Percentiles rank a stretch among this genome's conserved stretches.
These are phyloP conservation scores for Eptesicus fuscus DNA, from an alignment of 2,113 vertebrate species.

Conservation along the genomic window DNA sequence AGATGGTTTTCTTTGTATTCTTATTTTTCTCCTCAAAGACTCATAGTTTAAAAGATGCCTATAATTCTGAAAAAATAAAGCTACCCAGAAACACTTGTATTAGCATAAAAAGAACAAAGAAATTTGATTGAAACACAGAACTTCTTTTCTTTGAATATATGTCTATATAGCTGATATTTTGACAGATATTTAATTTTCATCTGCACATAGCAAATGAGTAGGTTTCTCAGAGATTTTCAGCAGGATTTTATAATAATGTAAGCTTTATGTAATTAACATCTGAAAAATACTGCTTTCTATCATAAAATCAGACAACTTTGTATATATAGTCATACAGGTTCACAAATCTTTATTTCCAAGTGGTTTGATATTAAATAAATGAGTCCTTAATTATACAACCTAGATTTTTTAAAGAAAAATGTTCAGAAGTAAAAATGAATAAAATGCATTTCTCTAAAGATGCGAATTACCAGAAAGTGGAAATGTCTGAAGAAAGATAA, in stretches of 20 bases:
- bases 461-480: neutral
- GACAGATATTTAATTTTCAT: slow-evolving; percentile 6
- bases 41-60: neutral
- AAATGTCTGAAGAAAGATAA: neutral
- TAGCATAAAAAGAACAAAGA: neutral
- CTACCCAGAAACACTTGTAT: neutral
- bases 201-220: neutral
- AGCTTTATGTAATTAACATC: neutral
- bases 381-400: neutral
- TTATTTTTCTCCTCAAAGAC: neutral
- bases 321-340: neutral
- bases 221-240: neutral
- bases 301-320: neutral
- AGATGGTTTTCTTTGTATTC: neutral
- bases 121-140: neutral
- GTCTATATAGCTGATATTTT: neutral
- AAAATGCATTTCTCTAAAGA: neutral
- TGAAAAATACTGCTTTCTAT: neutral
- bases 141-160: neutral
- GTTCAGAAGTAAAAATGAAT: neutral
- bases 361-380: neutral
- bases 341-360: neutral
- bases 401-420: neutral
- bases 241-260: neutral
- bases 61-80: neutral